A percentile compares a stretch with the other conserved stretches of the same genome.
Conservation (phyloP, 2,888 invertebrate genomes). For the Germaria angustata region DNA sequence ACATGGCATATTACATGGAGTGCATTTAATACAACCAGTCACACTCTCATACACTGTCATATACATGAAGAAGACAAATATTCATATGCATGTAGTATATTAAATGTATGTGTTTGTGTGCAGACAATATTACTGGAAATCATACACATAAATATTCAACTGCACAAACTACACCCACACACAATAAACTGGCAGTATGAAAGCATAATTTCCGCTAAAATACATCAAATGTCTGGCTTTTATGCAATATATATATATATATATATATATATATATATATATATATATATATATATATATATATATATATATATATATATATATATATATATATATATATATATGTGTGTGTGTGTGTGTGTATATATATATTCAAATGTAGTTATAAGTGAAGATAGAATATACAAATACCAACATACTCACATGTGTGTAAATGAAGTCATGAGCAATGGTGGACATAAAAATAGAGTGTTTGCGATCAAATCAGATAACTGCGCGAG, state of each 20-base stretch:
- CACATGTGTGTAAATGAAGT: background rate
- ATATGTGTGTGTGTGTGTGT: too few species aligned
- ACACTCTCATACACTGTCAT: conserved; percentile 4
- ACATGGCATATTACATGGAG: conserved; percentile 65
- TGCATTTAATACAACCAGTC: conserved; percentile 55
- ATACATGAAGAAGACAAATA: background rate
- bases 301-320: background rate
- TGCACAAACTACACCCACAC: conserved; percentile 14
- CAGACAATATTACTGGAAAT: background rate
- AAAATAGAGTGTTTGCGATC: too few species aligned
- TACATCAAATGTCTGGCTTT: conserved; percentile 51
- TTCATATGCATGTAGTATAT: background rate
- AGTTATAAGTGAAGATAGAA: conserved; percentile 7
- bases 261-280: too few species aligned
- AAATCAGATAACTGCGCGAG: too few species aligned
- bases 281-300: conserved; percentile 21
- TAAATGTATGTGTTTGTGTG: background rate
- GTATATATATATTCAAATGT: conserved; percentile 31
- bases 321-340: too few species aligned
- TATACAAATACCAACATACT: background rate
- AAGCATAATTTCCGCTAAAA: conserved; percentile 64
- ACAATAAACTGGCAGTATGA: conserved; percentile 44
- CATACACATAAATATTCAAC: background rate
- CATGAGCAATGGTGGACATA: too few species aligned
- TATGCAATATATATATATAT: background rate